A percentile compares a stretch with the other conserved stretches of the same genome.
Conservation (phyloP, 2,888 invertebrate genomes). For the Euzophera pinguis region DNA sequence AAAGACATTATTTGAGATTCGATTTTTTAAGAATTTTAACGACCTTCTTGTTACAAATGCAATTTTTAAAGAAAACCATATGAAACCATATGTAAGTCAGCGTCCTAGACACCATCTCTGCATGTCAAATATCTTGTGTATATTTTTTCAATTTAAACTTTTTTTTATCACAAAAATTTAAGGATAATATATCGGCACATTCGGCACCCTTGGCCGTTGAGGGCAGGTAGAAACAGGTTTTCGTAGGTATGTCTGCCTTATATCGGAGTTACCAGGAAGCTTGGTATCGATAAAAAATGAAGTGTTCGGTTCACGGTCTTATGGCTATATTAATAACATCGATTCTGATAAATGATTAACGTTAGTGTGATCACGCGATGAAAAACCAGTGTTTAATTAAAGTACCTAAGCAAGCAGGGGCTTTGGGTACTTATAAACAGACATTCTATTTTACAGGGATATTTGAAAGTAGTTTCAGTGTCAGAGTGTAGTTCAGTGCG, state of each 20-base stretch:
- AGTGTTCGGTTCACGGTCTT: constrained; percentile 37
- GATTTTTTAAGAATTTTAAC: too few relatives aligned
- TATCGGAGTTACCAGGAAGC: constrained; percentile 56
- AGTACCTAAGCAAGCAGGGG: constrained; percentile 2
- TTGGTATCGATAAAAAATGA: constrained; percentile 30
- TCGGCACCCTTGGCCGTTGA: constrained; percentile 30
- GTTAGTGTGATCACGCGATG: constrained; percentile 8
- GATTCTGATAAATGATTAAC: constrained; percentile 15
- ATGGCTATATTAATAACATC: constrained; percentile 24
- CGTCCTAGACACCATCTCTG: too few relatives aligned
- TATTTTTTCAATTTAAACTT: constrained; percentile 18
- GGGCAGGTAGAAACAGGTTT: constrained; percentile 45
- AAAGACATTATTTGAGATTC: too few relatives aligned
- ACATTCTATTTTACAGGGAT: too few relatives aligned
- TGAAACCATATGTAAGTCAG: too few relatives aligned
- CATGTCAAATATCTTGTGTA: not conserved
- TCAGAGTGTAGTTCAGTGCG: too few relatives aligned
- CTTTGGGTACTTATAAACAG: too few relatives aligned
- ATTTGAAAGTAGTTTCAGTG: too few relatives aligned
- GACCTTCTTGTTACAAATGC: too few relatives aligned
- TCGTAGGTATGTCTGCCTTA: constrained; percentile 29
- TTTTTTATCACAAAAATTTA: constrained; percentile 21
- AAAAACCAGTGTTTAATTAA: not conserved
- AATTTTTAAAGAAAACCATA: too few relatives aligned
- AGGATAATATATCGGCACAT: constrained; percentile 26